Conservation (phyloP, 2,888 invertebrate genomes). For the Bombyx huttoni region DNA sequence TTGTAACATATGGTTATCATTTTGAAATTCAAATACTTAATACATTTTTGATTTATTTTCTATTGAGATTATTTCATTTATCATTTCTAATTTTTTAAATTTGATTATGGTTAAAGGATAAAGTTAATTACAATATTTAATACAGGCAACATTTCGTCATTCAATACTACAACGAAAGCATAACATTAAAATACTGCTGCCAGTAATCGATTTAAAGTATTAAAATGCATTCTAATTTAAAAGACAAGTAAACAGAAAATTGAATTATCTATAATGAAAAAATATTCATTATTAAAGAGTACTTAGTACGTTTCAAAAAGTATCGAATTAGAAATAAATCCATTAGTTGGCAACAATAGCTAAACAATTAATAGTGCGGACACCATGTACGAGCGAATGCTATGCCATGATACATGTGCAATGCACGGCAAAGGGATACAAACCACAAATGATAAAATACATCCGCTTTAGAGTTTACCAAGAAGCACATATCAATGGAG, state of each 20-base stretch:
- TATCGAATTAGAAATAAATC: conserved; percentile 4
- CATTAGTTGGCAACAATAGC: conserved; percentile 24
- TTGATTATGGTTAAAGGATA: too few relatives aligned
- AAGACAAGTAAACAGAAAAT: too few relatives aligned
- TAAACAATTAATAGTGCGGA: conserved; percentile 23
- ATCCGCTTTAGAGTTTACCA: conserved; percentile 72
- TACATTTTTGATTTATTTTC: not conserved
- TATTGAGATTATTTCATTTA: not conserved
- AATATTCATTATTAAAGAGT: not conserved
- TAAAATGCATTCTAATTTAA: too few relatives aligned
- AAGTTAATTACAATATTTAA: too few relatives aligned
- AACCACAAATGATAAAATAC: conserved; percentile 56
- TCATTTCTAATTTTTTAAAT: too few relatives aligned
- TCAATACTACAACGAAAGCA: conserved; percentile 54
- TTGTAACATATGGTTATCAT: too few relatives aligned
- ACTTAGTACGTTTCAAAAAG: not conserved
- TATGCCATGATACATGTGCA: conserved; percentile 51
- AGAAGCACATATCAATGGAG: conserved; percentile 63
- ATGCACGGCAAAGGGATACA: conserved; percentile 56
- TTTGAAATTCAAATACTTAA: not conserved
- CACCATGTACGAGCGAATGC: conserved; percentile 41
- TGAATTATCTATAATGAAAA: too few relatives aligned
- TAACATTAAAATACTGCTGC: conserved; percentile 31
- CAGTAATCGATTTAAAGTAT: conserved; percentile 14
- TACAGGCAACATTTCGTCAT: conserved; percentile 4